Conservation (phyloP, 2,888 invertebrate genomes). For the Palloptera scutellata region DNA sequence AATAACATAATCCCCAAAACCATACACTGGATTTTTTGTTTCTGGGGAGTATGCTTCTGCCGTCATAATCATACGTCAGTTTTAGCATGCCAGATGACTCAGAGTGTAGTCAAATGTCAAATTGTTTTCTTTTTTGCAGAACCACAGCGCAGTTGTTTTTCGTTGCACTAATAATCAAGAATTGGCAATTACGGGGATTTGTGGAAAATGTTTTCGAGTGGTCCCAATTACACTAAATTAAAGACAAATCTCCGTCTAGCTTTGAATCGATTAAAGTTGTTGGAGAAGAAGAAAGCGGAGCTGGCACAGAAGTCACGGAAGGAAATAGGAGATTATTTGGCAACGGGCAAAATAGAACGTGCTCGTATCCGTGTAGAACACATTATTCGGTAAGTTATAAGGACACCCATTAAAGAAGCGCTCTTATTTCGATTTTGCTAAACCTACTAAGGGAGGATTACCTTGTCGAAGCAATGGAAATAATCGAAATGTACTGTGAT, state of each 20-base stretch:
- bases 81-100: too few relatives aligned
- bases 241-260: conserved; percentile 95
- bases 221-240: conserved; percentile 92
- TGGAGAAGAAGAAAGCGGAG: conserved; percentile 98
- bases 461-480: conserved; percentile 98
- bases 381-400: conserved; percentile 78
- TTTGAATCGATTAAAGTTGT: conserved; percentile 89
- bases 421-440: neutral
- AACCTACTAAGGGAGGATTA: conserved; percentile 84
- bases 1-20: too few relatives aligned
- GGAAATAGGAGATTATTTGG: conserved; percentile 97
- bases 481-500: conserved; percentile 99
- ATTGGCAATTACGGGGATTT: too few relatives aligned
- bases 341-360: conserved; percentile 82
- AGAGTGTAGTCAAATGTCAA: too few relatives aligned
- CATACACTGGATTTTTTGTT: too few relatives aligned
- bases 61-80: too few relatives aligned
- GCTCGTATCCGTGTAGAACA: conserved; percentile 98
- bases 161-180: too few relatives aligned
- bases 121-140: too few relatives aligned
- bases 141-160: too few relatives aligned
- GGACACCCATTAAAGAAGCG: neutral
- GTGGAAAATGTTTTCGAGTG: conserved; percentile 82
- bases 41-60: too few relatives aligned
- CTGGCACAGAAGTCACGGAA: conserved; percentile 89